phyloP scores from a whole-genome alignment of 2,888 invertebrate genomes.

The Calliopum simillimum region DNA sequence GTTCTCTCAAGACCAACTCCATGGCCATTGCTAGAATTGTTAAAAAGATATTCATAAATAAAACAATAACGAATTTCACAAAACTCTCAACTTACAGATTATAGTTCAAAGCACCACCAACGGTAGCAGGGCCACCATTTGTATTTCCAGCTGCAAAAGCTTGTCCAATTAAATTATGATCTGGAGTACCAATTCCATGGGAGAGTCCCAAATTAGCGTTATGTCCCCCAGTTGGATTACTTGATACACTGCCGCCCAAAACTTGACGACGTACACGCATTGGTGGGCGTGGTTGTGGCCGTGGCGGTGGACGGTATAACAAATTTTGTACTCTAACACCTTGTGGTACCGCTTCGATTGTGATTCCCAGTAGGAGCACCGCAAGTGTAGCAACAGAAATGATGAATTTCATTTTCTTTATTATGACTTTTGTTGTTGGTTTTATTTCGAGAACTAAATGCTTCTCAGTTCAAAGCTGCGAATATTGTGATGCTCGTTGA shows the following conservation, averaged over 20 bases:
- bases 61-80: background rate
- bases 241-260: conserved; percentile 48
- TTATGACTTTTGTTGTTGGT: too few species aligned
- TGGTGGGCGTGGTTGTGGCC: conserved; percentile 31
- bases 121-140: conserved; percentile 43
- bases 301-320: conserved; percentile 45
- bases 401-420: conserved; percentile 42
- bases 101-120: conserved; percentile 45
- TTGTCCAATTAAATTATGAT: conserved; percentile 56
- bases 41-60: background rate
- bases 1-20: conserved; percentile 43
- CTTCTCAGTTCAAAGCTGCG: too few species aligned
- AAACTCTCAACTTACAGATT: conserved; percentile 46
- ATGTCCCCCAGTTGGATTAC: conserved; percentile 55
- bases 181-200: conserved; percentile 54
- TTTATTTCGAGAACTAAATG: too few species aligned
- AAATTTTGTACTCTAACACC: conserved; percentile 22
- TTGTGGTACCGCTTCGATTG: conserved; percentile 36
- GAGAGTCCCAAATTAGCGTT: conserved; percentile 53
- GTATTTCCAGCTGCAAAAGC: conserved; percentile 50
- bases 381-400: conserved; percentile 23
- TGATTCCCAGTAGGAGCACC: conserved; percentile 17
- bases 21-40: conserved; percentile 42
- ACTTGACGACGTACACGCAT: conserved; percentile 50
- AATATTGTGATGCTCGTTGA: too few species aligned